Evolutionary conservation across 2,888 invertebrate species (phyloP), one percentile per base, ranked within the genome.

Genomic region (Apodemia zela): DNA sequence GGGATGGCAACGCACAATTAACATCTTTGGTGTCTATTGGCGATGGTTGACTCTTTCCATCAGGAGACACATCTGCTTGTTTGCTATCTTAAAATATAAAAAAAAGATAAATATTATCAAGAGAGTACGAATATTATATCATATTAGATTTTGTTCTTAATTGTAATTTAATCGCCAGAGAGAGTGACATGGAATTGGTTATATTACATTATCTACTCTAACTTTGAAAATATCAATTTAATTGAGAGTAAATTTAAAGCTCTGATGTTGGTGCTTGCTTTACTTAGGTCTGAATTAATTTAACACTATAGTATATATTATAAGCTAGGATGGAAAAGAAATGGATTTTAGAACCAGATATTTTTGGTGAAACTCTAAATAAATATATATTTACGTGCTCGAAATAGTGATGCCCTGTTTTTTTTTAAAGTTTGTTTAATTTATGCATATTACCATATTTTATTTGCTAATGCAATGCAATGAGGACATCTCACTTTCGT

Each of bases 401-500:
- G 51, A 51, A 51, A 51, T 51, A 51, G 21, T 18, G 10, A 51
- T 11, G 17, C 51, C n/a, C 51, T 33, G 33, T 33, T 33, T 51
- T 18, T 51, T 51, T 13, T 0, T 13, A 38, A 13, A 38, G 13
- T 13, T 38, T 13, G 38, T 38, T 33, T 33, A 33, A 33, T 38
- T 51, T 51, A 51, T 21, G 11, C 51, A 21, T 21, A 51, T 51
- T 51, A 13, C 3, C 18, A 18, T 21, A 13, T 51, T 51, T 51
- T 51, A 7, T 21, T 51, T 18, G 51, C 18, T 21, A 18, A 51
- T 18, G 7, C 18, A 15, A 3, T 54, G 54, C 54, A 57, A 57
- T 7, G 15, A 25, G 54, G 54, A n/a, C 54, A 25, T 25, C 54
- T 25, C 57, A 57, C 57, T 57, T 57, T 25, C 57, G 57, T 57